Conservation (phyloP, 2,113 vertebrate genomes). For the Girardinichthys multiradiatus region DNA sequence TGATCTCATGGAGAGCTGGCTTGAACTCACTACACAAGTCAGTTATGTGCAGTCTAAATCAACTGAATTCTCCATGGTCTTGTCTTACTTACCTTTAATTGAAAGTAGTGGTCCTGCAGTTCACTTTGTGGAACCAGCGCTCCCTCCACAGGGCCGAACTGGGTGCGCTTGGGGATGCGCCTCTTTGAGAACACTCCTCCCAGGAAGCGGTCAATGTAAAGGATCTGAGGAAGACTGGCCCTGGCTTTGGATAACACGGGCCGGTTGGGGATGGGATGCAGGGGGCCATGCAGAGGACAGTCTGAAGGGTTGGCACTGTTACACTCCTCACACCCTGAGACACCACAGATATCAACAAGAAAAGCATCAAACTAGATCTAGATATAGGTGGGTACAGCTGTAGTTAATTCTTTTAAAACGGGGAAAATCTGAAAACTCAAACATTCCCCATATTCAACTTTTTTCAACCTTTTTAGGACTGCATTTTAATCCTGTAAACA, state of each 20-base stretch:
- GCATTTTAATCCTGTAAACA: too few species aligned
- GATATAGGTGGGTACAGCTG: too few species aligned
- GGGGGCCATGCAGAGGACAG: constrained; percentile 89
- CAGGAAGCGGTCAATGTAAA: constrained; percentile 93
- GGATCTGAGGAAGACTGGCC: constrained; percentile 92
- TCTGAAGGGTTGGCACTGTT: constrained; percentile 88
- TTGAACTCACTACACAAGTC: neutral
- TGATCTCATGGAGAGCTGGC: neutral
- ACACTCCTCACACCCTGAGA: constrained; percentile 96
- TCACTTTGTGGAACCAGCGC: constrained; percentile 87
- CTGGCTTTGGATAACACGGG: constrained; percentile 92
- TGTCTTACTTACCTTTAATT: constrained; percentile 86
- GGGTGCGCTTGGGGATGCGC: constrained; percentile 94
- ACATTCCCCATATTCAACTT: too few species aligned
- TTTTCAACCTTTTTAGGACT: too few species aligned
- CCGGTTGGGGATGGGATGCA: constrained; percentile 93
- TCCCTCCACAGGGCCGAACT: constrained; percentile 96
- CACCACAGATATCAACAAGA: neutral
- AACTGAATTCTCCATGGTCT: neutral
- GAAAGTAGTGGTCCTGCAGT: constrained; percentile 90
- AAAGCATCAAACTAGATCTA: neutral
- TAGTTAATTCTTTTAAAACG: too few species aligned
- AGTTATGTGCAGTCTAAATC: too few species aligned
- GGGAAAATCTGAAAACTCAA: too few species aligned
- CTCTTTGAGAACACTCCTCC: constrained; percentile 95